Base-by-base conservation (phyloP, 2,797 vertebrate species). In the Mycteria americana region DNA sequence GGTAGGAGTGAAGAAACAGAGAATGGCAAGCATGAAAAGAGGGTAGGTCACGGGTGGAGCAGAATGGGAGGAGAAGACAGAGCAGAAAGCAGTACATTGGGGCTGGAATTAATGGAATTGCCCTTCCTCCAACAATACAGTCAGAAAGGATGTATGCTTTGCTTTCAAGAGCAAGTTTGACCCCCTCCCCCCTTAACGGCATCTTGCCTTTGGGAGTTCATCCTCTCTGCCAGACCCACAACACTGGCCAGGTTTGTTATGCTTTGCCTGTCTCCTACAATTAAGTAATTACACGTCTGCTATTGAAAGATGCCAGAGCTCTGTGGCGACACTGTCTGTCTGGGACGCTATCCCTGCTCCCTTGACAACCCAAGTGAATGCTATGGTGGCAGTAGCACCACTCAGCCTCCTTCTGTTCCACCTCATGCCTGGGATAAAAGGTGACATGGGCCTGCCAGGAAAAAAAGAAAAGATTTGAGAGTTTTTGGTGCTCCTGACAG, bases 241-340 rank as follows among this genome's bases (percentile, higher is more conserved):
- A 68, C 69, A 72, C 68, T 63, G 51, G 68, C 56, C 74, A 93
- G 89, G 89, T 95, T 93, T 94, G 67, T 72, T 91, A 72, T 85
- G 84, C 87, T 91, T 89, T 95, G 95, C 79, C 94, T 94, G 93
- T 93, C 94, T 96, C 80, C 92, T 67, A 68, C 60, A 93, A 95
- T 95, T 95, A 94, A 96, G 84, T 95, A 97, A 97, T 95, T 96
- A 92, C 72, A 75, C 41, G 0, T 94, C 89, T 94, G 64, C 93
- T 96, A 65, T 18, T 94, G 92, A 95, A 95, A 64, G 72, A 83
- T 6, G 7, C 76, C 35, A 91, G 76, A 94, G 73, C 45, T 92
- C 68, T 70, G 48, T 60, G 63, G 88, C 1, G 0, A 79, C 30
- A 13, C 41, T 88, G 83, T 72, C 85, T 21, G 43, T 35, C 73